A percentile compares a stretch with the other conserved stretches of the same genome.
Conservation (phyloP, 2,888 invertebrate species). For the Sycophila texana region DNA sequence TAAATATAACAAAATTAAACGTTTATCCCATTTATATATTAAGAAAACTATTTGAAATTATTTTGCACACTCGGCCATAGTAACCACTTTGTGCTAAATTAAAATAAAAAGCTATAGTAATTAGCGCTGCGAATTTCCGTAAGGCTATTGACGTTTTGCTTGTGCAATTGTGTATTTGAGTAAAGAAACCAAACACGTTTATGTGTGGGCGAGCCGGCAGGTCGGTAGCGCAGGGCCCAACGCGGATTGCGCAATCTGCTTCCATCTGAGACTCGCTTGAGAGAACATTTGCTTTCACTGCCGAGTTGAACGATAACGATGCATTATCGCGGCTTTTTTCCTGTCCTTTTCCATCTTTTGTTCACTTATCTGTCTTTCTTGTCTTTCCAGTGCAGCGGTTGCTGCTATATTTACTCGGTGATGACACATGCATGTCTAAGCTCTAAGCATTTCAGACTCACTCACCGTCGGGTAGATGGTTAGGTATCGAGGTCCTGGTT, state of each 20-base stretch:
- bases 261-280: slow-evolving; percentile 21
- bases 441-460: slow-evolving; percentile 52
- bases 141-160: too few species aligned
- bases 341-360: too few species aligned
- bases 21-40: too few species aligned
- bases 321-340: slow-evolving; percentile 8
- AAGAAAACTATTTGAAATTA: too few species aligned
- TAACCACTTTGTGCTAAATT: too few species aligned
- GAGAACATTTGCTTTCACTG: slow-evolving; percentile 31
- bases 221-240: not conserved
- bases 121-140: too few species aligned
- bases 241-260: slow-evolving; percentile 37
- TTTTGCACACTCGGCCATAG: too few species aligned
- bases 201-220: slow-evolving; percentile 13
- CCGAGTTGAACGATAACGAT: slow-evolving; percentile 31
- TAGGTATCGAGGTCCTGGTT: slow-evolving; percentile 67
- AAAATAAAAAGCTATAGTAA: not conserved
- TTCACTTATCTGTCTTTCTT: slow-evolving; percentile 17
- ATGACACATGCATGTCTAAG: slow-evolving; percentile 39
- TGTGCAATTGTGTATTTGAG: not conserved
- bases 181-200: slow-evolving; percentile 38
- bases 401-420: slow-evolving; percentile 5
- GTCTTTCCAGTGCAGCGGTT: not conserved
- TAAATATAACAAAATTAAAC: too few species aligned
- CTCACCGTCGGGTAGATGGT: slow-evolving; percentile 69